phyloP scores from a whole-genome alignment of 2,113 vertebrate species.

The Neodon shergylaensis region DNA sequence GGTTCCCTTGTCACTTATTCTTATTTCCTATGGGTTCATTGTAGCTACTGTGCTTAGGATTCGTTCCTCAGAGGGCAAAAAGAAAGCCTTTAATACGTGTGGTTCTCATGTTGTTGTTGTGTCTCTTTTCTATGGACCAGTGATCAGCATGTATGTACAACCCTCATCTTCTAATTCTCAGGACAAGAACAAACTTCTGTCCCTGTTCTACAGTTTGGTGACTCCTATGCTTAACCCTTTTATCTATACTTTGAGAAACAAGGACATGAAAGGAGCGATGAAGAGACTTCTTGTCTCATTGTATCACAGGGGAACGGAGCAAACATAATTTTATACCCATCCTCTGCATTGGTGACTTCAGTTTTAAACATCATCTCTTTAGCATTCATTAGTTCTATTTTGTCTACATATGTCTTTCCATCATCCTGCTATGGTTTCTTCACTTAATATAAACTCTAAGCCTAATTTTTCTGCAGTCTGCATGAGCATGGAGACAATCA shows the following conservation, averaged over 20 bases:
- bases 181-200: constrained; percentile 61
- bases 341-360: background rate
- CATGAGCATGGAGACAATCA: background rate
- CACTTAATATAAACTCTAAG: background rate
- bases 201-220: constrained; percentile 66
- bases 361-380: background rate
- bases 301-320: background rate
- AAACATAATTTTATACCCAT: background rate
- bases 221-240: constrained; percentile 76
- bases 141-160: constrained; percentile 65
- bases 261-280: constrained; percentile 66
- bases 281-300: background rate
- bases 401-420: background rate
- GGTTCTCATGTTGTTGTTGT: constrained; percentile 66
- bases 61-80: constrained; percentile 29
- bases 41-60: constrained; percentile 49
- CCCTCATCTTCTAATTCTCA: constrained; percentile 31
- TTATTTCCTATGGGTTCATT: constrained; percentile 69
- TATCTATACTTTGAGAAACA: constrained; percentile 71
- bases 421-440: background rate
- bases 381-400: background rate
- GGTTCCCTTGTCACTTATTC: constrained; percentile 63
- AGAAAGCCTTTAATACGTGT: constrained; percentile 70
- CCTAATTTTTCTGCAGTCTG: background rate
- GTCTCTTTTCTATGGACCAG: constrained; percentile 65